These are phyloP conservation scores for Epicauta chinensis DNA, from an alignment of 1,140 invertebrate species.

Conservation along the genomic window DNA sequence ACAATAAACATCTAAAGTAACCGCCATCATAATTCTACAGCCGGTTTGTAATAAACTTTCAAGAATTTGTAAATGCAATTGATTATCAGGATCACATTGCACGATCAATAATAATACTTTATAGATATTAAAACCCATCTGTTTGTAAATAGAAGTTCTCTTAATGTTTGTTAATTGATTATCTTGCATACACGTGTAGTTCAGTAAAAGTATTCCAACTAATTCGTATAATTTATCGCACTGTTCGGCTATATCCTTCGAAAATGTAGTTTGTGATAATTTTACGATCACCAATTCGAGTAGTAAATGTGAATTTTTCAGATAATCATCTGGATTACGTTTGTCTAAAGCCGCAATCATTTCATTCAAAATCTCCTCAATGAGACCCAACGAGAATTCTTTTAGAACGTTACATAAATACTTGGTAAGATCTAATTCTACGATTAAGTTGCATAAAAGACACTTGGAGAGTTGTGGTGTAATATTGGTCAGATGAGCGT, in stretches of 20 bases:
- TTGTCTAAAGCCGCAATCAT: conserved; percentile 27
- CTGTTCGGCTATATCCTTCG: conserved; percentile 17
- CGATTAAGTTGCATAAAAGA: conserved; percentile 29
- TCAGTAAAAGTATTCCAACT: conserved; percentile 25
- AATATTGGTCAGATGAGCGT: conserved; percentile 33
- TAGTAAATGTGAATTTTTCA: conserved; percentile 19
- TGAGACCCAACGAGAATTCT: conserved; percentile 23
- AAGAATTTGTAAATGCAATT: conserved; percentile 22
- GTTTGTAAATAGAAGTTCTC: conserved; percentile 22
- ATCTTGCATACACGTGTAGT: conserved; percentile 22
- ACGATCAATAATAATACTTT: conserved; percentile 31
- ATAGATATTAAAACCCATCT: conserved; percentile 32
- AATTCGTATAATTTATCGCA: conserved; percentile 20
- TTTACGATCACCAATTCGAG: conserved; percentile 24
- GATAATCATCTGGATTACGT: conserved; percentile 16
- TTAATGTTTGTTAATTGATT: conserved; percentile 24
- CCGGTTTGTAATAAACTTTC: conserved; percentile 22
- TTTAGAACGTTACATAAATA: conserved; percentile 26
- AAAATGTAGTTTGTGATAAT: conserved; percentile 8
- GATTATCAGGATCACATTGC: conserved; percentile 24
- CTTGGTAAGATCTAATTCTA: conserved; percentile 25
- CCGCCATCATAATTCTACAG: conserved; percentile 24
- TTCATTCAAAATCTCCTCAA: conserved; percentile 32
- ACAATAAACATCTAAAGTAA: conserved; percentile 35
- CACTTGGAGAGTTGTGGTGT: conserved; percentile 34